Evolutionary conservation across 2,797 vertebrate species (phyloP).

Genomic region (Cynopterus sphinx): DNA sequence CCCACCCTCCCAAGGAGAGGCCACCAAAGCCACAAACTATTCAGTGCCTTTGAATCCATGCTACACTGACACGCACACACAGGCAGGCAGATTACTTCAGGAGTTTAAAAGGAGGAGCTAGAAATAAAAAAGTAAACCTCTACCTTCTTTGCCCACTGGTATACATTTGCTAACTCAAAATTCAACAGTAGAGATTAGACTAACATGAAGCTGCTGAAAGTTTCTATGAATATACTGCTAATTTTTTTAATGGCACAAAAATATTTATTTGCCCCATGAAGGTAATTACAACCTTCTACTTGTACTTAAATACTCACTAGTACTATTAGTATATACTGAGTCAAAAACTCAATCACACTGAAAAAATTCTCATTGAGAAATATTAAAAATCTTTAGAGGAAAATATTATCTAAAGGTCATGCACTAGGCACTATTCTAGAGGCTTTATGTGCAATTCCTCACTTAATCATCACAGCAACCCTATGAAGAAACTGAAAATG

Average conservation of each 20-base stretch:
- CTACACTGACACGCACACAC: background rate
- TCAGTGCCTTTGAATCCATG: background rate
- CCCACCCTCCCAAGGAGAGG: background rate
- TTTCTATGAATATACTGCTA: background rate
- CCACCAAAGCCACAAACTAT: background rate
- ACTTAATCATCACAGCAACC: background rate
- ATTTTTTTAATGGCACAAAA: slow-evolving; percentile 23
- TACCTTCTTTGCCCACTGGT: background rate
- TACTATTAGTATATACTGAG: slow-evolving; percentile 26
- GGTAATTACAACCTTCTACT: background rate
- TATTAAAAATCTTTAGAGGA: background rate
- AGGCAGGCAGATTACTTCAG: background rate
- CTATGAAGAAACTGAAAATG: slow-evolving; percentile 29
- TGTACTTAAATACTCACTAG: slow-evolving; percentile 18
- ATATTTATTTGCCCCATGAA: background rate
- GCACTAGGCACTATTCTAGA: background rate
- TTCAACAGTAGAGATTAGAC: background rate
- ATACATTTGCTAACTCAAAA: background rate
- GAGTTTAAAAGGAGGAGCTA: background rate
- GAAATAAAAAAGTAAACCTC: background rate
- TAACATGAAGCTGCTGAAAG: background rate
- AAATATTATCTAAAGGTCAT: background rate
- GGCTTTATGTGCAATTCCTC: background rate
- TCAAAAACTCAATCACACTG: slow-evolving; percentile 18
- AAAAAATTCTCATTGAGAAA: slow-evolving; percentile 4